Percentiles rank a stretch among this genome's conserved stretches.
phyloP scores from a whole-genome alignment of 2,113 vertebrate genomes.

The Hiodon tergisus region DNA sequence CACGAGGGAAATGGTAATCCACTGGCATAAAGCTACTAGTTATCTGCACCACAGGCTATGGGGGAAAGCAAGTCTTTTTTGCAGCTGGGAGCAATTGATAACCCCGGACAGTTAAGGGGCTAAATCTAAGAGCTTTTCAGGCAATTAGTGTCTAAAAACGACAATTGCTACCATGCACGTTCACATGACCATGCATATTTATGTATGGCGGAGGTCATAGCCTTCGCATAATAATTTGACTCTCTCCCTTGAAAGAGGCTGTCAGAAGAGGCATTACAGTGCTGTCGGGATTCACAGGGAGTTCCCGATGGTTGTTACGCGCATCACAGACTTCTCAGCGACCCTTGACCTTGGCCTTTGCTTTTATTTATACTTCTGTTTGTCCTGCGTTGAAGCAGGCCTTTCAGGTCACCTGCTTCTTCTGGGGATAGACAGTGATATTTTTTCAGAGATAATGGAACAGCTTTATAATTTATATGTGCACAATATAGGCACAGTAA shows the following conservation, averaged over 20 bases:
- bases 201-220: not conserved
- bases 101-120: not conserved
- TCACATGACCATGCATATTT: not conserved
- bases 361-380: too few relatives aligned
- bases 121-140: not conserved
- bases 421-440: too few relatives aligned
- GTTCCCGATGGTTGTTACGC: not conserved
- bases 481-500: too few relatives aligned
- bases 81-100: slow-evolving; percentile 18
- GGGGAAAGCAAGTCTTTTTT: not conserved
- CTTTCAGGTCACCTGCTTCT: too few relatives aligned
- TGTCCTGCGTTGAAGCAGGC: too few relatives aligned
- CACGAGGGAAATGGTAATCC: slow-evolving; percentile 11
- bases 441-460: too few relatives aligned
- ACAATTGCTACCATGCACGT: not conserved
- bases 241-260: not conserved
- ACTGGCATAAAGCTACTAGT: slow-evolving; percentile 7
- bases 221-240: not conserved
- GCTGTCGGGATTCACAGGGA: not conserved
- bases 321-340: too few relatives aligned
- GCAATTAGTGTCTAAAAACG: not conserved
- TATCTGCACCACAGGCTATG: not conserved
- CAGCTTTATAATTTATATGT: too few relatives aligned
- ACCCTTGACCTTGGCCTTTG: too few relatives aligned
- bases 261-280: not conserved